Evolutionary conservation across 2,797 vertebrate genomes (phyloP).

Genomic region (Karalla daura): DNA sequence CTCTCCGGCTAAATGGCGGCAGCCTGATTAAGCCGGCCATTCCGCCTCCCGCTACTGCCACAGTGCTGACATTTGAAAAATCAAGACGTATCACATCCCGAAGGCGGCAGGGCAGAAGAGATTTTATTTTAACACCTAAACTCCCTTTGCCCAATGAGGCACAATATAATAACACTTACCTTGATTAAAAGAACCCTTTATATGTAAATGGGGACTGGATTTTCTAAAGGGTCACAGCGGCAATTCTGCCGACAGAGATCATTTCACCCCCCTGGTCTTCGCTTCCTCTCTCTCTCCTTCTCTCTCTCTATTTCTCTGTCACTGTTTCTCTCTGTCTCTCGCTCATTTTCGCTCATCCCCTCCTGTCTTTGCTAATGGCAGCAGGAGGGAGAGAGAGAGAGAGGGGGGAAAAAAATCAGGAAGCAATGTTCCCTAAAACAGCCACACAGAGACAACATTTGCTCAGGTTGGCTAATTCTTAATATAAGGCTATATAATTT

Average conservation of each 20-base stretch:
- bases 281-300: constrained; percentile 23
- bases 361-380: constrained; percentile 93
- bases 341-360: constrained; percentile 76
- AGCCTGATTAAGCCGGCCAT: constrained; percentile 96
- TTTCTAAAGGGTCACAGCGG: constrained; percentile 91
- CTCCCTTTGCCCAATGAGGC: constrained; percentile 98
- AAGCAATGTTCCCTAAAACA: constrained; percentile 99
- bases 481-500: constrained; percentile 99
- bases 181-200: constrained; percentile 99
- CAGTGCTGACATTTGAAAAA: constrained; percentile 98
- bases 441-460: constrained; percentile 99
- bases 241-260: constrained; percentile 90
- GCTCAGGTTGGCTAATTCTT: constrained; percentile 99
- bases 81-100: constrained; percentile 94
- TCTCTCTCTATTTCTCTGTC: constrained; percentile 73
- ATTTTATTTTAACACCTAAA: constrained; percentile 97
- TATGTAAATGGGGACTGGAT: constrained; percentile 98
- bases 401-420: constrained; percentile 84
- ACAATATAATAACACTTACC: constrained; percentile 99
- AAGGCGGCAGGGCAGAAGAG: constrained; percentile 93
- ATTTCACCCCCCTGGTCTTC: constrained; percentile 85
- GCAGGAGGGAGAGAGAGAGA: constrained; percentile 73
- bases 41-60: constrained; percentile 92
- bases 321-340: constrained; percentile 80
- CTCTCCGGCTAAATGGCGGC: constrained; percentile 89